Conservation (phyloP, 2,888 invertebrate species). For the Romanomermis culicivorax region DNA sequence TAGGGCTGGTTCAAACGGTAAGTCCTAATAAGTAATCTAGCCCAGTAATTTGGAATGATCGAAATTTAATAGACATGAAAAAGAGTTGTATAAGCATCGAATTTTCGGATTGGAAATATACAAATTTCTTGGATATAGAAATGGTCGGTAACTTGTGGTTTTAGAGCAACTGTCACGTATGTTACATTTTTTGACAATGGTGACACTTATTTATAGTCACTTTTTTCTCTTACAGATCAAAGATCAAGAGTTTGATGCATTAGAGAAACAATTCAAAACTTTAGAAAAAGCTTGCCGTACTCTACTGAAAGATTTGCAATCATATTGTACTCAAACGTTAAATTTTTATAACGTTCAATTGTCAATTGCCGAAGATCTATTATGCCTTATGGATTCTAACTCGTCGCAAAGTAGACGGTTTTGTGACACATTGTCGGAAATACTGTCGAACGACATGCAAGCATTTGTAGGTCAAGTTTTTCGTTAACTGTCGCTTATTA, state of each 20-base stretch:
- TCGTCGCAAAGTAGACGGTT: not conserved
- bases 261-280: slow-evolving; percentile 35
- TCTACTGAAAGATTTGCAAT: slow-evolving; percentile 34
- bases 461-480: not conserved
- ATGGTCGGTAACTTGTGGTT: too few species aligned
- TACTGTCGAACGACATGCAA: not conserved
- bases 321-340: slow-evolving; percentile 30
- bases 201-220: too few species aligned
- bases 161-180: too few species aligned
- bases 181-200: too few species aligned
- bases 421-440: not conserved
- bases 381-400: too few species aligned
- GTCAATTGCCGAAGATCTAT: not conserved
- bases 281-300: slow-evolving; percentile 36
- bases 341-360: slow-evolving; percentile 20
- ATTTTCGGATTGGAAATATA: too few species aligned
- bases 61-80: too few species aligned
- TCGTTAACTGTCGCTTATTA: not conserved
- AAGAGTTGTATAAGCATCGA: too few species aligned
- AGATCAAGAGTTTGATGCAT: slow-evolving; percentile 37
- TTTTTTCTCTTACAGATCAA: slow-evolving; percentile 29
- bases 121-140: too few species aligned
- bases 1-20: slow-evolving; percentile 36
- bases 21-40: too few species aligned
- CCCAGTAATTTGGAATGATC: too few species aligned